Base-by-base conservation (phyloP, 1,140 invertebrate genomes). In the Eupristina koningsbergeri region DNA sequence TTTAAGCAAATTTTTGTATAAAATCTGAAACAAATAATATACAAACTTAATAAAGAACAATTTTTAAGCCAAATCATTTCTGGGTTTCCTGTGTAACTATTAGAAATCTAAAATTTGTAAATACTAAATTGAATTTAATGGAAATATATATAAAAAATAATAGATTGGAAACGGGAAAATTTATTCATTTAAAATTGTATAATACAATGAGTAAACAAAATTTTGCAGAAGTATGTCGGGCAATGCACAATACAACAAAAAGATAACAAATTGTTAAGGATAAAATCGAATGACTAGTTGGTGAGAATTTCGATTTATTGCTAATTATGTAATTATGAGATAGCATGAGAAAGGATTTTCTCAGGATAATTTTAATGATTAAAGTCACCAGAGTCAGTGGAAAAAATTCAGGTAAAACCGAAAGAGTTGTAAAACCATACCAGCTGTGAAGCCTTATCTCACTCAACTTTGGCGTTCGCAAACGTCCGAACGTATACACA, bases 11-110 rank as follows among this genome's bases (percentile, higher is more conserved):
- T 74, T 58, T 87, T 85, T 87, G 86, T 87, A 81, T 50, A 86
- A 86, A 87, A 89, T 83, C 91, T 92, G 86, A 15, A 90, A 83
- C 79, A 86, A 63, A 76, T 74, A 80, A 84, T 80, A 71, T 41
- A 69, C 11, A 81, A 64, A 64, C 47, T 75, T 45, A 26, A 50
- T 19, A 19, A 26, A 39, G 31, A 58, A 8, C 29, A 0, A 26
- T 61, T 39, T 36, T 39, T 17, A 53, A 36, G 17, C 17, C 29
- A 50, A 29, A 61, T n/a, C 50, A 9, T n/a, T 67, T 17, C 29
- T 34, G 13, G 31, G 19, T 19, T 80, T 29, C n/a, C 39, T 47
- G 3, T 47, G 0, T 47, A 73, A 45, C 29, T 13, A 47, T 3
- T 29, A 47, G 47, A 47, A 45, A 13, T 26, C 36, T 36, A 71